Evolutionary conservation across 2,888 invertebrate species (phyloP).

Genomic region (Notodonta dromedarius): DNA sequence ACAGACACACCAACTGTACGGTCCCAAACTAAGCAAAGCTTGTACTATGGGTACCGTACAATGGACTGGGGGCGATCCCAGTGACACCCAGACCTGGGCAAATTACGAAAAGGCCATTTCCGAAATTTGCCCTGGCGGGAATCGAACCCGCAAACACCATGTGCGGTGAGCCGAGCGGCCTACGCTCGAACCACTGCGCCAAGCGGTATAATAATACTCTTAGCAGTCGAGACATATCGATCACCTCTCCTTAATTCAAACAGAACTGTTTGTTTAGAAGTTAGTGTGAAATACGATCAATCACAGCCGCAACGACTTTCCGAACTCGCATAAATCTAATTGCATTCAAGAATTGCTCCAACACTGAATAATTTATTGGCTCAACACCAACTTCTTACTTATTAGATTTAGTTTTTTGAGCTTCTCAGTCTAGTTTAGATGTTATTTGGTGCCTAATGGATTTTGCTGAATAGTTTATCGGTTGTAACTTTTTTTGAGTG

Average conservation of each 20-base stretch:
- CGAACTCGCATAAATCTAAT: slow-evolving; percentile 44
- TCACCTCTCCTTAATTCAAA: neutral
- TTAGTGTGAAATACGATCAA: slow-evolving; percentile 35
- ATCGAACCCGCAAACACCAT: too few species aligned
- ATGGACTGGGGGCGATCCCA: too few species aligned
- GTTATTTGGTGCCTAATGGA: slow-evolving; percentile 2
- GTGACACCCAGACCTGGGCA: too few species aligned
- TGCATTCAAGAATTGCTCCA: slow-evolving; percentile 34
- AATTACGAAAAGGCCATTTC: too few species aligned
- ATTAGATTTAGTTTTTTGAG: slow-evolving; percentile 20
- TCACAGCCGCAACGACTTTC: slow-evolving; percentile 32
- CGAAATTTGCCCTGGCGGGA: too few species aligned
- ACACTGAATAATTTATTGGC: slow-evolving; percentile 41
- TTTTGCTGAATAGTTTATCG: neutral
- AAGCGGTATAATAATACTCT: too few species aligned
- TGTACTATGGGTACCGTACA: too few species aligned
- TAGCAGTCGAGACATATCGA: too few species aligned
- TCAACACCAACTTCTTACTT: slow-evolving; percentile 16
- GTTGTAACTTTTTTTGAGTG: neutral
- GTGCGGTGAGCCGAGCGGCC: too few species aligned
- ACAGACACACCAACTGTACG: too few species aligned
- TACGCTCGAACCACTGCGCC: too few species aligned
- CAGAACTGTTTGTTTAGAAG: slow-evolving; percentile 40
- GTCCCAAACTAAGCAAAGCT: too few species aligned
- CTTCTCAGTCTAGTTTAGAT: slow-evolving; percentile 1